Evolutionary conservation across 2,797 vertebrate genomes (phyloP).

Genomic region (Luscinia luscinia): DNA sequence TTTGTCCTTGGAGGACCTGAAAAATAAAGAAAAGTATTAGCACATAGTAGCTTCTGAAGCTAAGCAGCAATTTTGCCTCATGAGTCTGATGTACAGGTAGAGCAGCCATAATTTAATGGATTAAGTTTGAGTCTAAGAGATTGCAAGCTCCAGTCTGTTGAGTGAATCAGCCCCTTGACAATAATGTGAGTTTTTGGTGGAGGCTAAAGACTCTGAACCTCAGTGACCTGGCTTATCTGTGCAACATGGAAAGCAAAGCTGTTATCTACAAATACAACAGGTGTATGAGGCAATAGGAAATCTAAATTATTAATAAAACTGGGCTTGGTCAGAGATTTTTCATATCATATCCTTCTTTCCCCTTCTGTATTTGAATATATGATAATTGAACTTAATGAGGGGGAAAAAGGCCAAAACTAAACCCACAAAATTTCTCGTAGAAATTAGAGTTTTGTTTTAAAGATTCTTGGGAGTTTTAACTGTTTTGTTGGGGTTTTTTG

Average conservation of each 20-base stretch:
- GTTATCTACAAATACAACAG: background rate
- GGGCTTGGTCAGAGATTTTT: background rate
- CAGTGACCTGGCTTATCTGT: background rate
- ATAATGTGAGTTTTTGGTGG: background rate
- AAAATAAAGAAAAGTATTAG: background rate
- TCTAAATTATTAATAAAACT: background rate
- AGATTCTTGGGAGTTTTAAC: background rate
- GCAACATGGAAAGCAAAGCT: background rate
- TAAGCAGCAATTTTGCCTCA: background rate
- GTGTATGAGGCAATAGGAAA: background rate
- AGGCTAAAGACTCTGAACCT: background rate
- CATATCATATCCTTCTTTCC: background rate
- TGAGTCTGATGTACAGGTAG: background rate
- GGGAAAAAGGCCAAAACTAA: accelerated
- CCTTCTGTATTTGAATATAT: background rate
- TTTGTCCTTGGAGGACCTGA: background rate
- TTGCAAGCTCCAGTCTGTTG: background rate
- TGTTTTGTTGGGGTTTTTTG: no score
- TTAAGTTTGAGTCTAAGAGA: background rate
- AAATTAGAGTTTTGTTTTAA: background rate
- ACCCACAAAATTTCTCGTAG: accelerated
- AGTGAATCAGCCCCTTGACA: background rate
- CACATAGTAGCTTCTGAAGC: background rate
- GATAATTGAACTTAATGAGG: background rate
- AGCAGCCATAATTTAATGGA: background rate